Base-by-base conservation (phyloP, 2,797 vertebrate species). In the Lates japonicus region DNA sequence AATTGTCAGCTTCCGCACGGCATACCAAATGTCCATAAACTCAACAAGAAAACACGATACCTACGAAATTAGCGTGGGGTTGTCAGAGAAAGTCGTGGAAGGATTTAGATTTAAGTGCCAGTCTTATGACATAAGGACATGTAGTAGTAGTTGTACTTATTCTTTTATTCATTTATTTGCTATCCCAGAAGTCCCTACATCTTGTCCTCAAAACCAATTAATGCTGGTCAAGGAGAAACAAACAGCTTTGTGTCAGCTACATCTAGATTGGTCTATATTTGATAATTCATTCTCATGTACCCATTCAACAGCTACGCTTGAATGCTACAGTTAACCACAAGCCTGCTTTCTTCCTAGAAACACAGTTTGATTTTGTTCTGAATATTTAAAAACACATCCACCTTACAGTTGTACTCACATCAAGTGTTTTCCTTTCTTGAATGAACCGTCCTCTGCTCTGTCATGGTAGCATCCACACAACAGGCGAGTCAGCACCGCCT, bases 401-500 rank as follows among this genome's bases (percentile, higher is more conserved):
- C n/a, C 10, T 41, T n/a, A 54, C 25, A 65, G 46, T 29, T 46
- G 29, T n/a, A n/a, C n/a, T 2, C 22, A 51, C 16, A 35, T 1
- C 25, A 6, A 41, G 39, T 9, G 1, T 57, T 14, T 61, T 14
- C n/a, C 25, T 35, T 52, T 37, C 5, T 52, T 8, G 51, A 71
- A 61, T 42, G 3, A 33, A 51, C 51, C 61, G 35, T 62, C 2
- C 20, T 42, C 42, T 74, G 82, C 71, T 66, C 63, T 76, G 82
- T 92, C 73, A 87, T 51, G 7, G 63, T 25, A 63, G 70, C 51
- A 66, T 81, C n/a, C 68, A 33, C 48, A 66, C 22, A 37, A 22
- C 19, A 58, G 22, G 78, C 31, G 4, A 2, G n/a, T 83, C 81
- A 82, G 64, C 16, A 0, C 55, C 79, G 64, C 55, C 60, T 74